A percentile compares a stretch with the other conserved stretches of the same genome.
Conservation (phyloP, 2,113 vertebrate genomes). For the Canis aureus region DNA sequence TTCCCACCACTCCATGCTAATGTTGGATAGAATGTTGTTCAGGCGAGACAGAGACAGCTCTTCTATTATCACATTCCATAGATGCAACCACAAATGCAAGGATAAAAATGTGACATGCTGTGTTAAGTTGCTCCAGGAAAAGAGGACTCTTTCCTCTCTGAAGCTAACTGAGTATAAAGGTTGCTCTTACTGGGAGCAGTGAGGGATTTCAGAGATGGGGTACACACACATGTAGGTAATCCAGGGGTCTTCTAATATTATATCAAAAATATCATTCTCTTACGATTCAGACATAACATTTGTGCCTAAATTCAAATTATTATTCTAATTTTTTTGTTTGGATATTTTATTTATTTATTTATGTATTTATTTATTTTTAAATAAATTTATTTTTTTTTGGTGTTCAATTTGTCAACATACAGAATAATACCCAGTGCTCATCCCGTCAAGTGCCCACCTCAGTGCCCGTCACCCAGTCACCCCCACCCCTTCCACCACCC, state of each 20-base stretch:
- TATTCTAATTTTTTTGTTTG: not conserved
- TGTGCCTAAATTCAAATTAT: conserved; percentile 16
- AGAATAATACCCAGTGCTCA: too few species aligned
- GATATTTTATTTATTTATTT: not conserved
- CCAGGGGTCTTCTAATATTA: not conserved
- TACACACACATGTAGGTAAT: not conserved
- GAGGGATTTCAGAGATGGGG: not conserved
- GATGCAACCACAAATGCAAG: not conserved
- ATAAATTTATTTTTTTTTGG: too few species aligned
- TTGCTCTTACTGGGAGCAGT: not conserved
- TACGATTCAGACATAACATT: not conserved
- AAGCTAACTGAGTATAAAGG: not conserved
- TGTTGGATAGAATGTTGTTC: not conserved
- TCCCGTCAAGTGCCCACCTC: too few species aligned
- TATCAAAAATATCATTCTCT: not conserved
- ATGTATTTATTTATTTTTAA: too few species aligned
- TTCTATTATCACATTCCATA: not conserved
- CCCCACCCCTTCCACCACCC: too few species aligned
- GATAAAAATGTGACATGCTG: not conserved
- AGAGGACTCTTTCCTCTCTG: not conserved
- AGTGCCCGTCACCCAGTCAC: too few species aligned
- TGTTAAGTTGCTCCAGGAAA: not conserved
- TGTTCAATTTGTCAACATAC: too few species aligned
- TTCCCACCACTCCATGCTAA: not conserved
- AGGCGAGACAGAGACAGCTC: not conserved